Conservation (phyloP, 2,888 invertebrate species). For the Polyommatus icarus region DNA sequence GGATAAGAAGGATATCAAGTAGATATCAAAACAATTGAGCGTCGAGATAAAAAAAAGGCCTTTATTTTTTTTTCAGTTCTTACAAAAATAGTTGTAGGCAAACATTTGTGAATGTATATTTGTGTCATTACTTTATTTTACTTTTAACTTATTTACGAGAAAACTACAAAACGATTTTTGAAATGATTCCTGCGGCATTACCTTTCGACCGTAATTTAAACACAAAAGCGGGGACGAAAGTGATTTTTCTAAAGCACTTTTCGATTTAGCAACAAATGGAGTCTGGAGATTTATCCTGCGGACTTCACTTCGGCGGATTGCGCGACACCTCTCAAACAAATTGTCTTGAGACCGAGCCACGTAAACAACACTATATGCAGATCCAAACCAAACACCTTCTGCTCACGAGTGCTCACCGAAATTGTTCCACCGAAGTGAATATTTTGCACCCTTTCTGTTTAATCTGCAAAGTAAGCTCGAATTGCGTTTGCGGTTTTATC, state of each 20-base stretch:
- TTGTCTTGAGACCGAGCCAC: slow-evolving; percentile 72
- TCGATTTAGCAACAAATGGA: slow-evolving; percentile 2
- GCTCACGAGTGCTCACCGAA: slow-evolving; percentile 57
- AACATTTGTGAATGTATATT: too few relatives aligned
- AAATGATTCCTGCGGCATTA: neutral
- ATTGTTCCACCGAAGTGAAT: slow-evolving; percentile 62
- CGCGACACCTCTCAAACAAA: slow-evolving; percentile 79
- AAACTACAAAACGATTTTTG: too few relatives aligned
- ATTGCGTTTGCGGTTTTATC: slow-evolving; percentile 48
- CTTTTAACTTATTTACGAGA: too few relatives aligned
- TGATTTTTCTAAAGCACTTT: neutral
- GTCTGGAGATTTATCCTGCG: slow-evolving; percentile 52
- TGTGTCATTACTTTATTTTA: too few relatives aligned
- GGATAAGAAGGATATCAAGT: neutral
- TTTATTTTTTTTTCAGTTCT: too few relatives aligned
- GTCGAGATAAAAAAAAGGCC: neutral
- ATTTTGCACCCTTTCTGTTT: slow-evolving; percentile 59
- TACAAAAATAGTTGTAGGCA: too few relatives aligned
- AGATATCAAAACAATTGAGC: neutral
- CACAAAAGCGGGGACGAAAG: neutral
- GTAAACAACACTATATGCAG: slow-evolving; percentile 77
- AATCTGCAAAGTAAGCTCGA: slow-evolving; percentile 59
- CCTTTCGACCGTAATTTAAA: neutral
- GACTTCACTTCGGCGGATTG: slow-evolving; percentile 68
- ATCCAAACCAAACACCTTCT: slow-evolving; percentile 68